Base-by-base conservation (phyloP, 2,797 vertebrate species). In the Myotis daubentonii region DNA sequence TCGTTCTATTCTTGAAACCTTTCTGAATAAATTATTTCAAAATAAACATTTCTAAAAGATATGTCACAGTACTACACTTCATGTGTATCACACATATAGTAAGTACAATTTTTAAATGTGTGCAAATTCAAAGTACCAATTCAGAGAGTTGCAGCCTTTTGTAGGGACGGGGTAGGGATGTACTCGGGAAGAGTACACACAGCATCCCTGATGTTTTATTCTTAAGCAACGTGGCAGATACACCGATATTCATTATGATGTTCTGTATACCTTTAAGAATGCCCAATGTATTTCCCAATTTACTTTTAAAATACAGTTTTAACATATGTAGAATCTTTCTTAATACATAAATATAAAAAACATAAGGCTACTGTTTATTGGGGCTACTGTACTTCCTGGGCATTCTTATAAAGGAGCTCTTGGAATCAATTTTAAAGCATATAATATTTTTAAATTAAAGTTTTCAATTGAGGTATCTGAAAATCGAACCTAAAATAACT, bases 281-380 rank as follows among this genome's bases (percentile, higher is more conserved):
- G 17, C 28, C 66, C 51, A 79, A 80, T 33, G 16, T 87, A 78
- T 62, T 76, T 93, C 76, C 94, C 38, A 60, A 82, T 74, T 89
- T 86, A 75, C 51, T 89, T 91, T 89, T 81, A 93, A 66, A 81
- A 87, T n/a, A 65, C 19, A 82, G 51, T 70, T 53, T 95, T 57
- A 49, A 75, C 87, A 84, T 80, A 68, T 8, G 17, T 74, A 91
- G 16, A 57, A 0, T 91, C 23, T 66, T 85, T 87, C 10, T 23
- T 85, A 62, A 75, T n/a, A 57, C 25, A 57, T 70, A 88, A 85
- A 95, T 76, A 84, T 28, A 23, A 53, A 92, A 89, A 41, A 20
- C 28, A 20, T 36, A n/a, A 95, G 53, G n/a, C 33, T 68, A 28
- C 10, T 78, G 8, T 81, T 60, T 75, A 23, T 33, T 33, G 30